Conservation (phyloP, 2,113 vertebrate genomes). For the Cavia porcellus region DNA sequence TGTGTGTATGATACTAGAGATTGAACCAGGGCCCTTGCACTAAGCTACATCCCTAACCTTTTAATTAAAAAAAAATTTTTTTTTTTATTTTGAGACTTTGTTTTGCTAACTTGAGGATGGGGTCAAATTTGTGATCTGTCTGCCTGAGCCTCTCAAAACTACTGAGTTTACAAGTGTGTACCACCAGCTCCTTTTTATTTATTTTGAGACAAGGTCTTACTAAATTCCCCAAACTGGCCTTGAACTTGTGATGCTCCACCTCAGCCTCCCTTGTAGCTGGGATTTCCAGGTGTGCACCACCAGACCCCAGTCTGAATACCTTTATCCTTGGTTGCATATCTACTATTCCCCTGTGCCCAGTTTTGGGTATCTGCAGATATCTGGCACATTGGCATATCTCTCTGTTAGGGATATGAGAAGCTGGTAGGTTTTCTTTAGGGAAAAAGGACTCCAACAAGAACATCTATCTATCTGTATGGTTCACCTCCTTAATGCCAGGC, state of each 20-base stretch:
- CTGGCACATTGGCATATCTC: not conserved
- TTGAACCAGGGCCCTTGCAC: not conserved
- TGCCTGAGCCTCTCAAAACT: not conserved
- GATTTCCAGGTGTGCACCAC: not conserved
- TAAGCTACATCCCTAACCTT: not conserved
- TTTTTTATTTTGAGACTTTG: not conserved
- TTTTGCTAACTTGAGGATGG: not conserved
- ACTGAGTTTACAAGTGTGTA: not conserved
- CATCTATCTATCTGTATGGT: not conserved
- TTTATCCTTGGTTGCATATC: not conserved
- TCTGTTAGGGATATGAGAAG: not conserved
- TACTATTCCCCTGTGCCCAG: not conserved
- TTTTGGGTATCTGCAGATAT: not conserved
- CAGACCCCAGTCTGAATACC: not conserved
- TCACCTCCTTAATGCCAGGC: not conserved
- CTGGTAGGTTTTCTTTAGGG: constrained; percentile 22
- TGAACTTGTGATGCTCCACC: not conserved
- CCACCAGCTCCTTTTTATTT: not conserved
- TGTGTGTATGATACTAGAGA: not conserved
- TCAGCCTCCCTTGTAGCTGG: not conserved
- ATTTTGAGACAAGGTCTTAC: not conserved
- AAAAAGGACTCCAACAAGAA: not conserved
- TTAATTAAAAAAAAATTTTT: not conserved
- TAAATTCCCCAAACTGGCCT: not conserved
- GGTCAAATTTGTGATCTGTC: not conserved